Evolutionary conservation across 2,797 vertebrate species (phyloP).

Genomic region (Rhabdophis nuchalis): DNA sequence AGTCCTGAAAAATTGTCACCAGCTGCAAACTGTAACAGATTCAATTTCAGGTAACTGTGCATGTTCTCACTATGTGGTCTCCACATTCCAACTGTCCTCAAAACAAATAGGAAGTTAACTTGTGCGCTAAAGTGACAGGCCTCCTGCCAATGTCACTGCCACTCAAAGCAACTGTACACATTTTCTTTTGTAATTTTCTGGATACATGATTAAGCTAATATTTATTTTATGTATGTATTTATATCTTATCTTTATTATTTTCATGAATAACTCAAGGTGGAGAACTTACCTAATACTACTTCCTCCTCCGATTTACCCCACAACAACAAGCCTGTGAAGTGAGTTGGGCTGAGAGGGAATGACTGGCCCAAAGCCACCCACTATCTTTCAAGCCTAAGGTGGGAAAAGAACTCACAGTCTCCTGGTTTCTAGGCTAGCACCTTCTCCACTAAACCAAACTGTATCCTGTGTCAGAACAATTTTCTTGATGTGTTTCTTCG

Average conservation of each 20-base stretch:
- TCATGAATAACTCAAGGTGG: not conserved
- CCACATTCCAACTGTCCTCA: not conserved
- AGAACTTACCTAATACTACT: not conserved
- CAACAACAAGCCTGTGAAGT: not conserved
- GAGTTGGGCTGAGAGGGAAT: not conserved
- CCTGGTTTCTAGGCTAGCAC: not conserved
- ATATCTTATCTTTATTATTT: not conserved
- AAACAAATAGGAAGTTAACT: not conserved
- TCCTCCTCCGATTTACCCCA: not conserved
- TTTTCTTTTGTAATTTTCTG: not conserved
- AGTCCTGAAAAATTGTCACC: not conserved
- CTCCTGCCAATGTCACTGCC: not conserved
- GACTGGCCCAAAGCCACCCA: not conserved
- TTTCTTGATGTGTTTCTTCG: not conserved
- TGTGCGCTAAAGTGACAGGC: not conserved
- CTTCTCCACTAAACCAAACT: not conserved
- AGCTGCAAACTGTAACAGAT: not conserved
- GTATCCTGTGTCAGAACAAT: not conserved
- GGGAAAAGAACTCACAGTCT: not conserved
- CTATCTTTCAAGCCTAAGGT: not conserved
- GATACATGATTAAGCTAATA: not conserved
- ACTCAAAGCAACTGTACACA: not conserved
- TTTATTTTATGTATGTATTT: not conserved
- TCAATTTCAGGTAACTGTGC: not conserved
- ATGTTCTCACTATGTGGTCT: not conserved